Conservation (phyloP, 2,113 vertebrate genomes). For the Peromyscus leucopus region DNA sequence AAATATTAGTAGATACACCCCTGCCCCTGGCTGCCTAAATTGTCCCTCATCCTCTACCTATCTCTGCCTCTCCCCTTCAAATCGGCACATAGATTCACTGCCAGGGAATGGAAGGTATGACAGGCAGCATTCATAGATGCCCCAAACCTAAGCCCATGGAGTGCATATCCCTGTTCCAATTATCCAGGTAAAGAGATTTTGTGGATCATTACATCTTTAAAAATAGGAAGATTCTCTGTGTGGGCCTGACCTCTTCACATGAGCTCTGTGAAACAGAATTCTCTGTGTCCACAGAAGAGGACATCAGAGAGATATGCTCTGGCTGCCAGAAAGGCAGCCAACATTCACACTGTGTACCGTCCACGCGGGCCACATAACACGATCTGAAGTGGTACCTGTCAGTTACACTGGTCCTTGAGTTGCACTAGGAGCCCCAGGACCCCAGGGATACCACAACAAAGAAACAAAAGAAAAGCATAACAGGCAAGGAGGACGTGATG, state of each 20-base stretch:
- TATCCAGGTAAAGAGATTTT: background rate
- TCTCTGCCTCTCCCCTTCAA: background rate
- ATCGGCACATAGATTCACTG: background rate
- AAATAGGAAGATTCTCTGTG: background rate
- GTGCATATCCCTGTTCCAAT: background rate
- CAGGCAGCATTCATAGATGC: background rate
- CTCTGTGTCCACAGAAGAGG: background rate
- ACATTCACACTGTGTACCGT: background rate
- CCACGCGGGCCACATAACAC: background rate
- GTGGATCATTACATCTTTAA: background rate
- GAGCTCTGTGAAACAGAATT: background rate
- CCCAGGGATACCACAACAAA: background rate
- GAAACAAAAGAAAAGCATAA: background rate
- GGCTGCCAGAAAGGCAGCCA: background rate
- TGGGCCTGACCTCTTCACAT: background rate
- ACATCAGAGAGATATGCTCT: background rate
- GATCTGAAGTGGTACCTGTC: background rate
- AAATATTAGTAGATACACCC: background rate
- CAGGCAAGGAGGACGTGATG: background rate
- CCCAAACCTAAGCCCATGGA: background rate
- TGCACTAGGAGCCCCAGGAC: background rate
- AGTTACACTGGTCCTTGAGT: background rate
- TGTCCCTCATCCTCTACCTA: background rate
- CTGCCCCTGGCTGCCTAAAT: background rate
- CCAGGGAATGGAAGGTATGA: background rate